Evolutionary conservation across 2,888 invertebrate genomes (phyloP), one percentile per base, ranked within the genome.

Genomic region (Eupithecia inturbata): DNA sequence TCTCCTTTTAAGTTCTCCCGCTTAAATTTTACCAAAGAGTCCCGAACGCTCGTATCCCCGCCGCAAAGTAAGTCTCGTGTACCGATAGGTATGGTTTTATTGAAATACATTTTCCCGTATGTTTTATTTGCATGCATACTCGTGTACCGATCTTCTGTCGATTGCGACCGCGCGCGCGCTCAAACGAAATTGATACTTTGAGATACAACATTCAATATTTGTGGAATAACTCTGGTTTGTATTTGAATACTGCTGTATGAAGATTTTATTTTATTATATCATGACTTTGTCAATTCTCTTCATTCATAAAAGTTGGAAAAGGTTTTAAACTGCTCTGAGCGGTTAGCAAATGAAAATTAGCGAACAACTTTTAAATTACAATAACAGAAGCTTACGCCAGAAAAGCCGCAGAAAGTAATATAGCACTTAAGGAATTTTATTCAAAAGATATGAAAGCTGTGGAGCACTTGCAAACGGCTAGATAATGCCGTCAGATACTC

Each of bases 401-500:
- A 77, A 77, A 79, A 78, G 72, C 78, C 75, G 72, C 77, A 74
- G 73, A 76, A 79, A 75, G 73, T 81, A 77, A 79, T 78, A 79
- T 74, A 72, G 84, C 85, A 86, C 85, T 85, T 81, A 86, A 87
- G 86, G 86, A 90, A 88, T 91, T 89, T 89, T 90, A 90, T 92
- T 92, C 89, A 89, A 90, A 91, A 90, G 89, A 90, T 91, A 91
- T 89, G 89, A 92, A 89, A 88, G 85, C 88, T 85, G 82, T 85
- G 85, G 84, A 89, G 91, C 88, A 89, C 90, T 91, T 86, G 89
- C 92, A 90, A 92, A 91, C 90, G 88, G 90, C 90, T 89, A 92
- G 91, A 93, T 93, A 92, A 93, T 92, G 89, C 91, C 87, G 88
- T 89, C 90, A 89, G 91, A 91, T 91, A 89, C 91, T 90, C 90